Evolutionary conservation across 2,797 vertebrate species (phyloP).

Genomic region (Thripadectes ignobilis): DNA sequence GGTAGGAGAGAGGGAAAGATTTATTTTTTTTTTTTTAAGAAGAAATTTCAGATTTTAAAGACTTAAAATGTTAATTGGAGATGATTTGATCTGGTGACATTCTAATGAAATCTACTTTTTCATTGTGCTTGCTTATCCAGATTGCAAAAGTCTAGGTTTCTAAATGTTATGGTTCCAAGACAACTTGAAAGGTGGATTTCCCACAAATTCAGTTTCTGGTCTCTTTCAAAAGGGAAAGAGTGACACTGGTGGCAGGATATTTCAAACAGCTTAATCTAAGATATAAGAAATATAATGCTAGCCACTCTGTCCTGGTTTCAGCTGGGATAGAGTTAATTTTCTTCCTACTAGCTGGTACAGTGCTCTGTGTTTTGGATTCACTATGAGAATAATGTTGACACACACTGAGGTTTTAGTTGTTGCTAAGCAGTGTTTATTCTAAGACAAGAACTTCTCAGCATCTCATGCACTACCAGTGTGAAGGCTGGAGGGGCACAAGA

Average conservation of each 20-base stretch:
- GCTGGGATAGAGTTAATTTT: not conserved
- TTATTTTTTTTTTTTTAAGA: not conserved
- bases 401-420: not conserved
- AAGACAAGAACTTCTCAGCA: not conserved
- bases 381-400: not conserved
- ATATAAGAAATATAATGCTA: not conserved
- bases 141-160: not conserved
- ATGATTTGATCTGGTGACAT: not conserved
- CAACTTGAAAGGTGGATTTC: not conserved
- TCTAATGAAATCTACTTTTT: not conserved
- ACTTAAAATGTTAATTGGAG: not conserved
- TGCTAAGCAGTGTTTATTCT: not conserved
- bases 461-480: not conserved
- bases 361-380: not conserved
- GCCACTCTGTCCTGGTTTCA: not conserved
- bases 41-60: not conserved
- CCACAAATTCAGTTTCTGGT: not conserved
- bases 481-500: not conserved
- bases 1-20: not conserved
- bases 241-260: not conserved
- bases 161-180: not conserved
- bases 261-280: not conserved
- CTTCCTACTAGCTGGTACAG: not conserved
- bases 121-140: not conserved
- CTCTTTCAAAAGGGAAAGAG: not conserved